Evolutionary conservation across 2,888 invertebrate species (phyloP).

Genomic region (Nomada flava): DNA sequence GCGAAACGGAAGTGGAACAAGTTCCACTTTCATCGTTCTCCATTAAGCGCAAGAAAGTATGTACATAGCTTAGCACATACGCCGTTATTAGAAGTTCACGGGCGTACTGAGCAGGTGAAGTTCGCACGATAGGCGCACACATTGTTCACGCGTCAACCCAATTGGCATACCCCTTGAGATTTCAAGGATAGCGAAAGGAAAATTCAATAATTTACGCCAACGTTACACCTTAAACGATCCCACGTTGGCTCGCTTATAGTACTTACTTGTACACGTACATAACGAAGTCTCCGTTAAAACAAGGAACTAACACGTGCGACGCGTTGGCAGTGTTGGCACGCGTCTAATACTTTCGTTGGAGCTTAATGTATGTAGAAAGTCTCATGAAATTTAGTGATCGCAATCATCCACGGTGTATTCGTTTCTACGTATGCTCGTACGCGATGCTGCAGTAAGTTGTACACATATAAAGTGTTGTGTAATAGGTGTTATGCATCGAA

Average conservation of each 20-base stretch:
- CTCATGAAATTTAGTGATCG: constrained; percentile 42
- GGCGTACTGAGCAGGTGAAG: constrained; percentile 39
- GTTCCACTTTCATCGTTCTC: constrained; percentile 69
- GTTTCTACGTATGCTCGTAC: not conserved
- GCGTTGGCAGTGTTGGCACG: not conserved
- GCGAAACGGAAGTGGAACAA: constrained; percentile 71
- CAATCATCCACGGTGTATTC: constrained; percentile 30
- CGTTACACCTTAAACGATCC: not conserved
- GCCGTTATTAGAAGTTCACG: constrained; percentile 65
- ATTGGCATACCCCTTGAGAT: not conserved
- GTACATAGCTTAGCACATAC: constrained; percentile 19
- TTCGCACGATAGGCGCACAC: not conserved
- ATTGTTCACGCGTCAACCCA: constrained; percentile 19
- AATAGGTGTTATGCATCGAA: constrained; percentile 44
- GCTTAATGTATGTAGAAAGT: constrained; percentile 55
- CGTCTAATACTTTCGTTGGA: constrained; percentile 30
- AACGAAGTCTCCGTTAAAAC: not conserved
- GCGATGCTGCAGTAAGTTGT: constrained; percentile 15
- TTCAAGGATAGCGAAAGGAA: constrained; percentile 30
- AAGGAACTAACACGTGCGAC: not conserved
- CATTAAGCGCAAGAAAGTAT: constrained; percentile 55
- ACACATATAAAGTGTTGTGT: constrained; percentile 43
- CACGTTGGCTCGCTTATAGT: too few species aligned
- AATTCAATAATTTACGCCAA: not conserved
- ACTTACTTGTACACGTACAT: not conserved